Percentiles rank a stretch among this genome's conserved stretches.
phyloP scores from a whole-genome alignment of 2,888 invertebrate species.

The Nymphalis urticae region DNA sequence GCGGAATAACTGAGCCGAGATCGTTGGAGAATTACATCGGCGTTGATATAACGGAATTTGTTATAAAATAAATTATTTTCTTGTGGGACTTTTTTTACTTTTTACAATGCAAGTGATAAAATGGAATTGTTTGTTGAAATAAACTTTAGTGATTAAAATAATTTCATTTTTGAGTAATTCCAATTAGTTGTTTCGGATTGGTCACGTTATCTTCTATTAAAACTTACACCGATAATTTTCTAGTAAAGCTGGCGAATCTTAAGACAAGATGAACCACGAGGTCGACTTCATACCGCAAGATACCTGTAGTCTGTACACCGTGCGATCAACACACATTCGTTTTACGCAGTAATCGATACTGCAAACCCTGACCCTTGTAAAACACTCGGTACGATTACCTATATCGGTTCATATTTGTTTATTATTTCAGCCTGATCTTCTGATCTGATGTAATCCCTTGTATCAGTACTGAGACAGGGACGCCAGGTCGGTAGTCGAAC shows the following conservation, averaged over 20 bases:
- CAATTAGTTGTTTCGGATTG: no score
- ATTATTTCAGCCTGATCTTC: no score
- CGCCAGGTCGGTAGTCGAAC: no score
- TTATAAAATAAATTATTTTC: not conserved
- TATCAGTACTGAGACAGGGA: no score
- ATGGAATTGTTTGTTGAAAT: no score
- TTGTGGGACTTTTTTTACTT: not conserved
- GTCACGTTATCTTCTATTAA: no score
- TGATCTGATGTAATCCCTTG: no score
- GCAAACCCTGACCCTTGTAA: not conserved
- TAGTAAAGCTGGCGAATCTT: not conserved
- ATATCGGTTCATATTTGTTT: no score
- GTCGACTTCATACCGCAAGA: not conserved
- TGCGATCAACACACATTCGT: not conserved
- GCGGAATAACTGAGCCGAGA: conserved; percentile 50
- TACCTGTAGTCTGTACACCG: not conserved
- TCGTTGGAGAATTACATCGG: conserved; percentile 25
- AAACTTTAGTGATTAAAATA: no score
- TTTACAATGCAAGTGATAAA: no score
- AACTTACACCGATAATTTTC: no score
- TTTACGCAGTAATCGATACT: not conserved
- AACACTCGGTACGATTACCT: not conserved
- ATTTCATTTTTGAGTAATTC: no score
- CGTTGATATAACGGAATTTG: conserved; percentile 27
- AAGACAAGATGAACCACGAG: not conserved